A percentile compares a stretch with the other conserved stretches of the same genome.
phyloP scores from a whole-genome alignment of 2,113 vertebrate genomes.

The Fukomys damarensis region DNA sequence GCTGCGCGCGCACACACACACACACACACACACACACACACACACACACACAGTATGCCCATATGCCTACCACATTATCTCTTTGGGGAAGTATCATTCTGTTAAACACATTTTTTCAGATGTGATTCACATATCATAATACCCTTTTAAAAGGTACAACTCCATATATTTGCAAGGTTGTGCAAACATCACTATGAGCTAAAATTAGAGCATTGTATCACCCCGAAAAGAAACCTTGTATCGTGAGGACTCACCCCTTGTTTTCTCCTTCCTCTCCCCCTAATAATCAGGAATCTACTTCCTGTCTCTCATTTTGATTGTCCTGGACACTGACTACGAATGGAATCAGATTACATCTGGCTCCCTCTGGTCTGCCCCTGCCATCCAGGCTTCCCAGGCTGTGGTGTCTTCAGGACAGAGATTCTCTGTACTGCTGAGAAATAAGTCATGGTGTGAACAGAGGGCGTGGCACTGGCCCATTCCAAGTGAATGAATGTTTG shows the following conservation, averaged over 20 bases:
- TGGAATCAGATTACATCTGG: no score
- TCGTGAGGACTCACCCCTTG: not conserved
- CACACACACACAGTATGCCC: no score
- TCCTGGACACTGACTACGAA: not conserved
- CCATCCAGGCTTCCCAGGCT: not conserved
- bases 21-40: no score
- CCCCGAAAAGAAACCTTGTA: not conserved
- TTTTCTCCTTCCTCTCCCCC: not conserved
- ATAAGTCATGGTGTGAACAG: not conserved
- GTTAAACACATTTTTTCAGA: not conserved
- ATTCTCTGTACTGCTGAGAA: not conserved
- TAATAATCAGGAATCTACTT: not conserved
- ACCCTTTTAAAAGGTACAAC: not conserved
- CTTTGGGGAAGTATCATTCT: not conserved
- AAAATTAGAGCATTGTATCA: not conserved
- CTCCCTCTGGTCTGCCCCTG: not conserved
- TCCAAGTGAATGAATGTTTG: not conserved
- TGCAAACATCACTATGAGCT: not conserved
- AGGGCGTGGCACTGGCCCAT: not conserved
- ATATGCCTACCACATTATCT: not conserved
- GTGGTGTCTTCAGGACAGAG: no score
- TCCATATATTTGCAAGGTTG: not conserved
- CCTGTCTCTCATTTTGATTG: not conserved
- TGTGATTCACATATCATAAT: not conserved
- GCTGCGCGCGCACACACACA: no score